Base-by-base conservation (phyloP, 2,113 vertebrate genomes). In the Mastomys coucha region DNA sequence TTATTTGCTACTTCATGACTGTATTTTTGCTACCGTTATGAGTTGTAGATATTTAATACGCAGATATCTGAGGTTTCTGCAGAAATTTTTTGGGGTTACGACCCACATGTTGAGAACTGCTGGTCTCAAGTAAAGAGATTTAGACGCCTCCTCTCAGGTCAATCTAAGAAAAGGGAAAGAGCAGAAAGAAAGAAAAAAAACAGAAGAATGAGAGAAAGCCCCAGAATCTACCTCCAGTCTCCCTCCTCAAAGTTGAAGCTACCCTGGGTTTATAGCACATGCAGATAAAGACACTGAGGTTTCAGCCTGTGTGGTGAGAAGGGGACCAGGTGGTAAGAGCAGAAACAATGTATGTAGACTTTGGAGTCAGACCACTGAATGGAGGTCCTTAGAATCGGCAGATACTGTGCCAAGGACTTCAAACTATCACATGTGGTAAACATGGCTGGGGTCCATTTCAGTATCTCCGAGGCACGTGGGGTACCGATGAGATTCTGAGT, bases 231-330 rank as follows among this genome's bases (percentile, higher is more conserved):
- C 1, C 4, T 60, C 7, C 9, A 19, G 10, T 26, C 36, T 33
- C n/a, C 11, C 36, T 13, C 1, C 2, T 24, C 19, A 42, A 20
- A 2, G 3, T 1, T 7, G 28, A 19, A 12, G 3, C n/a, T 2
- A 0, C 26, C 2, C 49, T 80, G 63, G 42, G 16, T 51, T 53
- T 28, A 56, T 20, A 77, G 51, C 8, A 17, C 56, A 2, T 20
- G 42, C 20, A n/a, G 77, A 39, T 69, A 80, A 63, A 72, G 42
- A 39, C 17, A 22, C 56, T 20, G 28, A 93, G 58, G 60, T 7
- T 73, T 36, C 67, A 36, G 24, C 13, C 42, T 53, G 5, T 9
- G 1, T 31, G 17, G 11, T 20, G 20, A 89, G 20, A 12, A 17
- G 20, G 81, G 20, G 17, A 7, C 24, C n/a, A 26, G 51, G 24